Base-by-base conservation (phyloP, 2,797 vertebrate genomes). In the Echeneis naucrates region DNA sequence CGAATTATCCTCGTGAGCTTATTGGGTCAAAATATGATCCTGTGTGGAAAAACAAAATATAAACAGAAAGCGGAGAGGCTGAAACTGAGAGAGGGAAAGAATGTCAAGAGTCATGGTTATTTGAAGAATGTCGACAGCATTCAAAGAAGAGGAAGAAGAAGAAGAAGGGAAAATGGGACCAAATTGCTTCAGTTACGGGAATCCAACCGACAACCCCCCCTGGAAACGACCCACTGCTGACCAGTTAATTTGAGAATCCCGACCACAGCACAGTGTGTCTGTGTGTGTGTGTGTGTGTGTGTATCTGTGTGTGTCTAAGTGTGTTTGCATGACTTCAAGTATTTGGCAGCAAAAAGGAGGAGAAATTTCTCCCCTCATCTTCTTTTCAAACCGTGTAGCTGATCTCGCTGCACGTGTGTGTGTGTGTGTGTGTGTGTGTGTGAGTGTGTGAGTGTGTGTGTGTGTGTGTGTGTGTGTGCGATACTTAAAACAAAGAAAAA, bases 101-200 rank as follows among this genome's bases (percentile, higher is more conserved):
- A 92, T 87, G 61, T 78, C 59, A 54, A 52, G 59, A 90, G 88
- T 92, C 87, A 88, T 66, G 83, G 82, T 87, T 91, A 93, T 92
- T 81, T 91, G 77, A 92, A 86, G 89, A 93, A 94, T 93, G 89
- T 69, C 83, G 85, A 87, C 83, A 80, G 69, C 68, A 26, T 84
- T 87, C 65, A 37, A 45, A 45, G 44, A 19, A 44, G 13, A 61
- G 44, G 67, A 66, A 30, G 30, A 30, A 30, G 30, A 30, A 50
- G 63, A 63, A 58, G 64, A 52, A 54, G 19, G 0, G 13, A 75
- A 75, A 84, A 82, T 2, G 38, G n/a, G 45, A 56, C 72, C 65
- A 84, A 87, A 87, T 79, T 84, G 85, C 79, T 74, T 59, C 74
- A 77, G 77, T 92, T 92, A 89, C 85, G 81, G 88, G 90, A 93